phyloP scores from a whole-genome alignment of 30 jellyfish, hydroid and myxozoan species.

The Aurelia aurita complex sp. Pacific region DNA sequence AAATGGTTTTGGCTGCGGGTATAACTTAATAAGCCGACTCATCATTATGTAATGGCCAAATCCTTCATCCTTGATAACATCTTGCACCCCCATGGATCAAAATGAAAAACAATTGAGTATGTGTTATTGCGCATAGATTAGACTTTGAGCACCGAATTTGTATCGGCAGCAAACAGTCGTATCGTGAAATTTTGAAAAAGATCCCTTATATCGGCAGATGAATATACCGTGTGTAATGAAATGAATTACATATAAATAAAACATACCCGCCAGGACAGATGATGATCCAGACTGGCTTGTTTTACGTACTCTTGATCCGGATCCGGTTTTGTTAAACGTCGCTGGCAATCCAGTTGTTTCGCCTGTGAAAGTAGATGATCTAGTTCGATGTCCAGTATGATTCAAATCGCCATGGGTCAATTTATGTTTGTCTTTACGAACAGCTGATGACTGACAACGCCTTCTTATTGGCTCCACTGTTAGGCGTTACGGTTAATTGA shows the following conservation, averaged over 20 bases:
- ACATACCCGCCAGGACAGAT: conserved; percentile 76
- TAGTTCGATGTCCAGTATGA: conserved; percentile 39
- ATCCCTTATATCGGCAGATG: too few species aligned
- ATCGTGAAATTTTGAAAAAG: too few species aligned
- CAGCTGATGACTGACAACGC: conserved; percentile 72
- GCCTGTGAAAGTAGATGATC: conserved; percentile 82
- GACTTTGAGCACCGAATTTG: too few species aligned
- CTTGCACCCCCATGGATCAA: too few species aligned
- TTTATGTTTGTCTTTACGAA: conserved; percentile 42
- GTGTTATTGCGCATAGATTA: too few species aligned
- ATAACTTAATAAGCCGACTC: too few species aligned
- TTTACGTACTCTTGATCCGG: conserved; percentile 59
- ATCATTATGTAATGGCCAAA: too few species aligned
- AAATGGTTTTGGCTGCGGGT: too few species aligned
- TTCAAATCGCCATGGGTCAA: conserved; percentile 16
- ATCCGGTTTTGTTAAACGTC: conserved; percentile 32
- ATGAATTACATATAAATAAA: neutral
- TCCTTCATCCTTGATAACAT: too few species aligned
- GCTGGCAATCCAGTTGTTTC: conserved; percentile 98
- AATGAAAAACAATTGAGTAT: too few species aligned
- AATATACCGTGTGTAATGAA: too few species aligned
- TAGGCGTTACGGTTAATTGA: conserved; percentile 49
- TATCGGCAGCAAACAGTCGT: too few species aligned
- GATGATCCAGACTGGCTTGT: conserved; percentile 65
- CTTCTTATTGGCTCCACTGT: conserved; percentile 69